Conservation (phyloP, 1,140 invertebrate species). For the Sycobia sp. region DNA sequence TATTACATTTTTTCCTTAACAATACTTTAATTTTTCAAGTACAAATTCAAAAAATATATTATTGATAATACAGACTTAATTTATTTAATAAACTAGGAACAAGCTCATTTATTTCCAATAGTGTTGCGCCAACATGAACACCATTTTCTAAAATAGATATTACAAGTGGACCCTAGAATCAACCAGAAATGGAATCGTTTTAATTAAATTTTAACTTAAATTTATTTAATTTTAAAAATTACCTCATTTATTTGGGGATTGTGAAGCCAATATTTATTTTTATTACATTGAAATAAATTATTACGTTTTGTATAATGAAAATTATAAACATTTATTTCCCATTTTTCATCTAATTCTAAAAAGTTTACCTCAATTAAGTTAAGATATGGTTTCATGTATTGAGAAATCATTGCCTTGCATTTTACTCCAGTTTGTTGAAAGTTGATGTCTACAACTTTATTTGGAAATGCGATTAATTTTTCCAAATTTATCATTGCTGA, state of each 20-base stretch:
- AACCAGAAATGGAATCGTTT: background rate
- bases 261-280: slow-evolving; percentile 45
- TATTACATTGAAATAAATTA: slow-evolving; percentile 42
- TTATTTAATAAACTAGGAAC: slow-evolving; percentile 42
- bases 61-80: slow-evolving; percentile 20
- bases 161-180: slow-evolving; percentile 43
- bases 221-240: slow-evolving; percentile 1
- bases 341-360: slow-evolving; percentile 32
- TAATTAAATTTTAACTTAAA: too few relatives aligned
- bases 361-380: slow-evolving; percentile 43
- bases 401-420: slow-evolving; percentile 37
- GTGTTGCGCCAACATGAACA: slow-evolving; percentile 37
- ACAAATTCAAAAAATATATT: background rate
- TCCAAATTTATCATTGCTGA: slow-evolving; percentile 35
- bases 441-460: slow-evolving; percentile 36
- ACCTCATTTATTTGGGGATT: slow-evolving; percentile 49
- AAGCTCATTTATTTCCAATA: slow-evolving; percentile 42
- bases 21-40: background rate
- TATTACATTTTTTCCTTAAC: background rate
- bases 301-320: slow-evolving; percentile 39
- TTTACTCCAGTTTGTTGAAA: slow-evolving; percentile 42
- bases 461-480: slow-evolving; percentile 40
- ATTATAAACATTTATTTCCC: slow-evolving; percentile 44
- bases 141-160: slow-evolving; percentile 43
- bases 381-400: slow-evolving; percentile 43